Base-by-base conservation (phyloP, 2,888 invertebrate species). In the Eubasilissa splendida region DNA sequence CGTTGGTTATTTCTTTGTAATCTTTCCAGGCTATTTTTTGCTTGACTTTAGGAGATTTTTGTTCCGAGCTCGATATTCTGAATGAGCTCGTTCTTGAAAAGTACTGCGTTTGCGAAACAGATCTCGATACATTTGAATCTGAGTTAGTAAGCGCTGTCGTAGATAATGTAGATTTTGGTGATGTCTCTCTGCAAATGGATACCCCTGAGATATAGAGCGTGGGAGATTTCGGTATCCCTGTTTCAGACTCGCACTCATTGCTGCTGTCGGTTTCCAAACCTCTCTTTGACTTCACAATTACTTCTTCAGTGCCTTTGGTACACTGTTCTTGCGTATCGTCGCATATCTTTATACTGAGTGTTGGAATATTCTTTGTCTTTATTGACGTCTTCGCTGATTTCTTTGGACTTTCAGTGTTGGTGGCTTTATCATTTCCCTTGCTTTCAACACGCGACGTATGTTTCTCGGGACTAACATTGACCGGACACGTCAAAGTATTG, bases 131-230 rank as follows among this genome's bases (percentile, higher is more conserved):
- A 66, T 83, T 84, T 14, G 86, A 85, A 56, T 87, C 86, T n/a
- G 81, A 82, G 54, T 87, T 87, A 0, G 81, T 77, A 14, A 81
- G 82, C 14, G 88, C 79, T 1, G 84, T 83, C 50, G 85, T 84
- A 10, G 87, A 88, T 10, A 81, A 60, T 31, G 89, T 88, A 42
- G 87, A 88, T 85, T 90, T 89, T 53, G 90, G 90, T 86, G 91
- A 91, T 11, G 91, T 89, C 8, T 91, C 91, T 42, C 91, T 87
- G 58, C 90, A 91, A 84, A 91, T 91, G n/a, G 91, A 91, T 10
- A 91, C 91, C 42, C 91, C 91, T 42, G 91, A 91, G 82, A 91
- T 91, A 85, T 90, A 91, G n/a, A 91, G 86, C 1, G 91, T 91
- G 10, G 91, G 91, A 3, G 91, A 91, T 85, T 90, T 90, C 11